Percentiles rank a stretch among this genome's conserved stretches.
Conservation (phyloP, 2,888 invertebrate species). For the Eurytoma californica region DNA sequence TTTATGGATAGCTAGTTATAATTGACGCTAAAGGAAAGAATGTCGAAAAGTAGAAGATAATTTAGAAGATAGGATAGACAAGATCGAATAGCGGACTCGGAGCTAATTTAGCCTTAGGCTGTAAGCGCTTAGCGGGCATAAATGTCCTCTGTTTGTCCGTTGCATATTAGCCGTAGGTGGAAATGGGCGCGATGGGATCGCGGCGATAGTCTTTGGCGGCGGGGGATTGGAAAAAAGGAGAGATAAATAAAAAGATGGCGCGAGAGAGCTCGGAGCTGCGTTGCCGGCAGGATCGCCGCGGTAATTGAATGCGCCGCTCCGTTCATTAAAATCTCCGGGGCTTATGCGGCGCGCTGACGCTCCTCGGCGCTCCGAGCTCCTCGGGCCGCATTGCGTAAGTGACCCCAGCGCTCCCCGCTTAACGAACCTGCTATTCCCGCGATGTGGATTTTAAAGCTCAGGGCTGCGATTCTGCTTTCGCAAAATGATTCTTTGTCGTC, state of each 20-base stretch:
- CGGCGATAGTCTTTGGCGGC: conserved; percentile 3
- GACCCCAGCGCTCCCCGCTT: conserved; percentile 2
- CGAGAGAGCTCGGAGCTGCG: not conserved
- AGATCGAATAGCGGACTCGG: too few species aligned
- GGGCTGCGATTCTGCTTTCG: conserved; percentile 7
- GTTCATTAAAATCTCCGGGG: conserved; percentile 51
- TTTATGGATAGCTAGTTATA: too few species aligned
- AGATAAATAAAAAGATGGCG: conserved; percentile 9
- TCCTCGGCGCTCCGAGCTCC: too few species aligned
- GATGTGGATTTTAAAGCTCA: conserved; percentile 19
- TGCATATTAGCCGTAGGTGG: not conserved
- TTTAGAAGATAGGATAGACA: too few species aligned
- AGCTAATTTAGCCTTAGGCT: too few species aligned
- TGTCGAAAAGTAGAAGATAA: too few species aligned
- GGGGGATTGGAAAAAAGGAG: not conserved
- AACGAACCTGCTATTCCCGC: conserved; percentile 34
- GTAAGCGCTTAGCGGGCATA: conserved; percentile 1
- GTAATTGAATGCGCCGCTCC: conserved; percentile 48
- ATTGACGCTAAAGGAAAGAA: too few species aligned
- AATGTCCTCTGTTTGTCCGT: conserved; percentile 13
- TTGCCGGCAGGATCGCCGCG: not conserved
- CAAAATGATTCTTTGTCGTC: conserved; percentile 40
- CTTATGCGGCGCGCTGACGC: not conserved
- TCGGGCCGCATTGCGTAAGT: not conserved
- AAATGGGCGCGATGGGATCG: conserved; percentile 4